Conservation (phyloP, 2,797 vertebrate genomes). For the Sciurus vulgaris region DNA sequence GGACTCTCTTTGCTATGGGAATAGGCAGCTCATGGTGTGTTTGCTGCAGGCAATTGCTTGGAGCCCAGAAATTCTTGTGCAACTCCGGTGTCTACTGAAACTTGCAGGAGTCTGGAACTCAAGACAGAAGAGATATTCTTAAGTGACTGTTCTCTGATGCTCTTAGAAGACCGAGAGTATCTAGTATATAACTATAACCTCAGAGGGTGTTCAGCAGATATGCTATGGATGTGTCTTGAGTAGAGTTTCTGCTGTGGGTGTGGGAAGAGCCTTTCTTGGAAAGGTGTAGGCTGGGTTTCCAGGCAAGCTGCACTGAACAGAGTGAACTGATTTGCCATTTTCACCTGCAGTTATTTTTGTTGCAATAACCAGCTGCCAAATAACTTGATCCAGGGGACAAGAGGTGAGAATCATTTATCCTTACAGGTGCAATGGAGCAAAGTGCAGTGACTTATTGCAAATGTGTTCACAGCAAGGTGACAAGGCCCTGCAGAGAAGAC, state of each 20-base stretch:
- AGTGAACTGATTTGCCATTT: not conserved
- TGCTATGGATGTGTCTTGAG: not conserved
- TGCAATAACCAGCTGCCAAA: constrained; percentile 75
- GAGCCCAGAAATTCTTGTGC: not conserved
- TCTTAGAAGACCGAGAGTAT: not conserved
- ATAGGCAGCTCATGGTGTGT: not conserved
- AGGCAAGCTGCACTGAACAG: not conserved
- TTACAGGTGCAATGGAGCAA: constrained; percentile 5
- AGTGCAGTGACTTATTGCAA: constrained; percentile 69
- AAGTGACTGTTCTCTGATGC: not conserved
- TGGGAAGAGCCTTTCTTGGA: not conserved
- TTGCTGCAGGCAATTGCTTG: not conserved
- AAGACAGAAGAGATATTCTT: not conserved
- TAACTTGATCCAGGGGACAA: constrained; percentile 33
- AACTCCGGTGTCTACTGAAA: not conserved
- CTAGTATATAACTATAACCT: not conserved
- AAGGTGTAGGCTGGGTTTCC: not conserved
- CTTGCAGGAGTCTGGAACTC: not conserved
- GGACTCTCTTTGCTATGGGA: no score
- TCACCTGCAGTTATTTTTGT: constrained; percentile 73
- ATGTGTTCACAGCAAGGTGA: constrained; percentile 56
- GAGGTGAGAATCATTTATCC: constrained; percentile 78
- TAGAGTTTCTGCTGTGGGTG: not conserved
- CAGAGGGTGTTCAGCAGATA: no score
- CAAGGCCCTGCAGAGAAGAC: constrained; percentile 48